A percentile compares a stretch with the other conserved stretches of the same genome.
Conservation (phyloP, 2,797 vertebrate species). For the Lagocephalus sceleratus region DNA sequence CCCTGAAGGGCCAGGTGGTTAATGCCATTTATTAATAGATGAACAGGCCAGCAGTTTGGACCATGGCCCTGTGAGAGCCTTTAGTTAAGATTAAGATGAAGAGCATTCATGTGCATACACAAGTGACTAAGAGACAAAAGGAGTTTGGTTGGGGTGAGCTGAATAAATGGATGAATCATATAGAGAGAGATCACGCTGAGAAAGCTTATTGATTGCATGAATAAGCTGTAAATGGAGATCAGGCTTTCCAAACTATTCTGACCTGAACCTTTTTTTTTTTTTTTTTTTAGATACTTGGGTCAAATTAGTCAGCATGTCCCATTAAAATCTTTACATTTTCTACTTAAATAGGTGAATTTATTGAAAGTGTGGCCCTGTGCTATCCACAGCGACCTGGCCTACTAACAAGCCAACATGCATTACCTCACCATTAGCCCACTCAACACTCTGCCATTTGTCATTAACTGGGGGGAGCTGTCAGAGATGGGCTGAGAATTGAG, state of each 20-base stretch:
- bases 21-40: constrained; percentile 88
- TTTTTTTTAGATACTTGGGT: no score
- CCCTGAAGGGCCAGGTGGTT: constrained; percentile 80
- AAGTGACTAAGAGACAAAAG: constrained; percentile 57
- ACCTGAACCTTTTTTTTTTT: constrained; percentile 27
- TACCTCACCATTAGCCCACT: constrained; percentile 63
- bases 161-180: constrained; percentile 37
- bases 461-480: constrained; percentile 58
- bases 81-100: constrained; percentile 73
- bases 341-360: neutral
- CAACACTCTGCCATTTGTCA: constrained; percentile 62
- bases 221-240: constrained; percentile 25
- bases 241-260: constrained; percentile 45
- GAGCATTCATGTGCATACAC: constrained; percentile 26
- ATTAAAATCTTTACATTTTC: constrained; percentile 2
- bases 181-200: constrained; percentile 26
- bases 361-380: neutral
- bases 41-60: constrained; percentile 77
- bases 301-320: no score
- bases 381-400: constrained; percentile 51
- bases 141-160: constrained; percentile 17
- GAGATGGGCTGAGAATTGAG: constrained; percentile 33
- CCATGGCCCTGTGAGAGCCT: constrained; percentile 75
- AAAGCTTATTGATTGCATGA: constrained; percentile 54
- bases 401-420: constrained; percentile 67